Evolutionary conservation across 2,888 invertebrate species (phyloP).

Genomic region (Branchellion lobata): DNA sequence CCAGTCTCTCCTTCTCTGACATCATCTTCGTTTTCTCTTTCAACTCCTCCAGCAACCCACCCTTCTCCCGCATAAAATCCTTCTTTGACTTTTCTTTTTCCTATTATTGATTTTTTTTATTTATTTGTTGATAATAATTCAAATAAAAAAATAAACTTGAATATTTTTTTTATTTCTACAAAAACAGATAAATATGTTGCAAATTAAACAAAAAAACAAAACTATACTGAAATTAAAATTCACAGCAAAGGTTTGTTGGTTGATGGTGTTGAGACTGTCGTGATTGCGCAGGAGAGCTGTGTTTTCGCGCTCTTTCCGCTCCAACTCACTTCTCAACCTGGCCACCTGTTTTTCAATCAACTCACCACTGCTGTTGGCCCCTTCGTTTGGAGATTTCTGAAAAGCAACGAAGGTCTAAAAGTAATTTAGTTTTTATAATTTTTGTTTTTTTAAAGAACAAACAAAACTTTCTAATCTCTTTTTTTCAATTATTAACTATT

Average conservation of each 20-base stretch:
- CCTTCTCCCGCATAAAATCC: not conserved
- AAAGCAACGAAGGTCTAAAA: not conserved
- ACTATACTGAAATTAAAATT: not conserved
- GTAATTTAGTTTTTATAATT: too few species aligned
- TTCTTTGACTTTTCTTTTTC: conserved; percentile 2
- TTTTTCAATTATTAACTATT: too few species aligned
- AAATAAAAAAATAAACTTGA: not conserved
- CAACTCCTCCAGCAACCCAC: not conserved
- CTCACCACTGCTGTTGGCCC: not conserved
- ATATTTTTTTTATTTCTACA: not conserved
- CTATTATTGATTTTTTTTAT: too few species aligned
- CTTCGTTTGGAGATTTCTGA: not conserved
- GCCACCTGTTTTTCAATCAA: not conserved
- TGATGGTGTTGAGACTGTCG: not conserved
- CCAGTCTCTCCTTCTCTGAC: conserved; percentile 9
- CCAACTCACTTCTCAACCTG: conserved; percentile 20
- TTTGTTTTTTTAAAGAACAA: too few species aligned
- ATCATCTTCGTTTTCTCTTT: conserved; percentile 11
- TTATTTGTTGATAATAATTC: too few species aligned
- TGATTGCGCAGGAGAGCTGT: conserved; percentile 6
- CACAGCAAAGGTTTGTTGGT: not conserved
- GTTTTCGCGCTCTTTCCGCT: conserved; percentile 22
- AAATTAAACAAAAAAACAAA: not conserved
- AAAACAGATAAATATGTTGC: not conserved
- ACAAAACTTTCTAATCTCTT: too few species aligned